A percentile compares a stretch with the other conserved stretches of the same genome.
These are phyloP conservation scores for Melanostoma scalare DNA, from an alignment of 2,888 invertebrate species.

Conservation along the genomic window DNA sequence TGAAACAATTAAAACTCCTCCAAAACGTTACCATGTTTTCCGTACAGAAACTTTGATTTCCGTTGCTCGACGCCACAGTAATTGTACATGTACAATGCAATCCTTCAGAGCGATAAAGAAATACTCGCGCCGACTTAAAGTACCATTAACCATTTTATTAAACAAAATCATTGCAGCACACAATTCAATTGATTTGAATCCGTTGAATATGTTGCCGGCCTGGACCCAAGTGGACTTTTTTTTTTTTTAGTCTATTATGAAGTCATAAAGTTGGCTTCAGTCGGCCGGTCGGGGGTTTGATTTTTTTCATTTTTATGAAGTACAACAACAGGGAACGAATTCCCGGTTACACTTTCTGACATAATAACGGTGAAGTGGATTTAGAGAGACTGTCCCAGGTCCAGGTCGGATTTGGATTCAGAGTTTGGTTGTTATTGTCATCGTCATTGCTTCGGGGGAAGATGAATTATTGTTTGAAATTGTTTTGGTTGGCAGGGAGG, in stretches of 20 bases:
- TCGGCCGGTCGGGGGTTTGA: background rate
- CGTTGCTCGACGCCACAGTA: background rate
- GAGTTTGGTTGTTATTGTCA: slow-evolving; percentile 1
- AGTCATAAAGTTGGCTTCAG: slow-evolving; percentile 54
- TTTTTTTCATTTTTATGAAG: slow-evolving; percentile 35
- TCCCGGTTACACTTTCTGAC: slow-evolving; percentile 62
- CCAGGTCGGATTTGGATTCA: slow-evolving; percentile 33
- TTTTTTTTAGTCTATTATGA: slow-evolving; percentile 56
- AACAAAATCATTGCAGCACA: slow-evolving; percentile 62
- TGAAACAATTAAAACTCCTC: background rate
- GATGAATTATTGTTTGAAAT: slow-evolving; percentile 47
- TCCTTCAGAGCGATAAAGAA: slow-evolving; percentile 26
- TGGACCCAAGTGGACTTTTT: slow-evolving; percentile 50
- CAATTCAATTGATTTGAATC: slow-evolving; percentile 69
- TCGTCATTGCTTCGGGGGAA: slow-evolving; percentile 32
- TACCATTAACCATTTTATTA: slow-evolving; percentile 49
- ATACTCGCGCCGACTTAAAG: slow-evolving; percentile 56
- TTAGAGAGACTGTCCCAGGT: slow-evolving; percentile 33
- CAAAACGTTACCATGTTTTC: background rate
- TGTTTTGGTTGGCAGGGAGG: slow-evolving; percentile 38
- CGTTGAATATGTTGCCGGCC: slow-evolving; percentile 55
- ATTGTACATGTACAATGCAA: too few relatives aligned
- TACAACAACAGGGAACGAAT: slow-evolving; percentile 60
- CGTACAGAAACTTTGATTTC: background rate
- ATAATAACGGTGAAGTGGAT: slow-evolving; percentile 33